Evolutionary conservation across 2,113 vertebrate genomes (phyloP), one percentile per base, ranked within the genome.

Genomic region (Aptenodytes patagonicus): DNA sequence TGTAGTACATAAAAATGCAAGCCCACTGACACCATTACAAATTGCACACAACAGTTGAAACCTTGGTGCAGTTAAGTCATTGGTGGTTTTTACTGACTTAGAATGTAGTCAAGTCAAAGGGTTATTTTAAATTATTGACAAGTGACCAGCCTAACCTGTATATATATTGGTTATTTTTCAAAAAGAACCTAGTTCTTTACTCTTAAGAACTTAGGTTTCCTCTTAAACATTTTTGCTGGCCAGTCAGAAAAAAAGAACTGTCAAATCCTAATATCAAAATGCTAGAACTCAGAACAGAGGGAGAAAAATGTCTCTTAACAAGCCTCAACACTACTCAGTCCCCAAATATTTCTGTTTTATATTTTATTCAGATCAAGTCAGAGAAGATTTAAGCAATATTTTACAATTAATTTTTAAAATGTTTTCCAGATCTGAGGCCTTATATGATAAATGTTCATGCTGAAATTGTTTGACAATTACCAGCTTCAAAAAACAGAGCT

Each of bases 351-450:
- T 93, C 82, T 80, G 12, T 1, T 86, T 83, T 80, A 55, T 88
- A 62, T 73, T 96, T 94, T 90, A 73, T 80, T 92, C 78, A 62
- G 42, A 81, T 73, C n/a, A 83, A 94, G 26, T 68, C n/a, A 93
- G 64, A 81, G 44, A 68, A 78, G 4, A 80, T 66, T 85, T 69
- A 86, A 73, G n/a, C 60, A 82, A n/a, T 87, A 86, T 66, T 87
- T 93, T 83, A 64, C 55, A 60, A 64, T 7, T 83, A 17, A 64
- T 87, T 83, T 90, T 28, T 51, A 44, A 62, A 75, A 68, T 57
- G 13, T 52, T 87, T 87, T 95, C 69, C 47, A 76, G 52, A 65
- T 94, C 69, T 82, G 34, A 87, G 51, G 49, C 65, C 16, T 72
- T 92, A 64, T 7, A 34, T 57, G 52, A 68, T 54, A 88, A 92